Percentiles rank a stretch among this genome's conserved stretches.
These are phyloP conservation scores for Smithornis capensis DNA, from an alignment of 2,113 vertebrate genomes.

Conservation along the genomic window DNA sequence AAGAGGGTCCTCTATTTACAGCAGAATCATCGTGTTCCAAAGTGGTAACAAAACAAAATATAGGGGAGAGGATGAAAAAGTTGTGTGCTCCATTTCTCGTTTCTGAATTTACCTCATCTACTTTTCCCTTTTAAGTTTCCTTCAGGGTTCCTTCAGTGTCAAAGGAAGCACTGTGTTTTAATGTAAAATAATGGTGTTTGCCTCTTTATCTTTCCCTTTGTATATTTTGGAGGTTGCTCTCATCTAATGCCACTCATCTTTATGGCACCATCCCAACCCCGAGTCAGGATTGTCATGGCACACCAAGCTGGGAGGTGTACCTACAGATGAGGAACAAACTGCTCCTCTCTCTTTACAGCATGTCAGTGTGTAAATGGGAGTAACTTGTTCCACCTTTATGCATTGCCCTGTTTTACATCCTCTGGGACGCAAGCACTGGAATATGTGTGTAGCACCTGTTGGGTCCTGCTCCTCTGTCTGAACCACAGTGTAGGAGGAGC, in stretches of 20 bases:
- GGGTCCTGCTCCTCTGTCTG: background rate
- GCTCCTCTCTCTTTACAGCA: background rate
- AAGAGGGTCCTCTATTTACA: background rate
- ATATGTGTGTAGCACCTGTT: accelerated
- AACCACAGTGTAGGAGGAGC: background rate
- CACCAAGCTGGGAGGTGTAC: no score
- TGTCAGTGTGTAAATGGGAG: background rate
- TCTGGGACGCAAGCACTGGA: background rate
- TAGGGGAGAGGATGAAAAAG: background rate
- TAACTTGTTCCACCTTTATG: background rate
- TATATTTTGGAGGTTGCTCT: background rate
- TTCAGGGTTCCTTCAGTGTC: background rate
- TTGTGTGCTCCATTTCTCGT: background rate
- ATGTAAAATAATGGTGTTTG: background rate
- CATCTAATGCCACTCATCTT: background rate
- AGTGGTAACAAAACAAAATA: background rate
- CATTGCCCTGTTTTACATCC: background rate
- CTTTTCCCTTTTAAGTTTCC: background rate
- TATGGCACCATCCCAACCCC: background rate
- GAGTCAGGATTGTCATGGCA: accelerated
- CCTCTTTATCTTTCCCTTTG: background rate
- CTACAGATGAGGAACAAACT: background rate
- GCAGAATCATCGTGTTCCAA: background rate
- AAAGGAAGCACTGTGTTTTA: background rate
- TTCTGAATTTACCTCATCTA: background rate